A percentile compares a stretch with the other conserved stretches of the same genome.
Evolutionary conservation across 2,113 vertebrate genomes (phyloP).

Genomic region (Gallinago paraguaiae): DNA sequence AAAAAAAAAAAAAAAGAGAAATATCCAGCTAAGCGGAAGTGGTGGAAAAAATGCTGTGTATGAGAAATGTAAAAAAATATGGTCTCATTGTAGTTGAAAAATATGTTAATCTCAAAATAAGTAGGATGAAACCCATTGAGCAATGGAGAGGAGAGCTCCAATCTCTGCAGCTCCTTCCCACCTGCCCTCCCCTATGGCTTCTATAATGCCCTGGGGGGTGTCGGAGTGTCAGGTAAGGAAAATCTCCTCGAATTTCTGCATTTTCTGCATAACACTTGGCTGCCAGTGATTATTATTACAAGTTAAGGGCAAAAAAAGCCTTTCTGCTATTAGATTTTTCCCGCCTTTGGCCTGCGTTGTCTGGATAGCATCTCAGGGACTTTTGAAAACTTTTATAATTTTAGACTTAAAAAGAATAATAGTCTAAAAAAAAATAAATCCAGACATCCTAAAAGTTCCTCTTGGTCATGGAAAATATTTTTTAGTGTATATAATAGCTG

Average conservation of each 20-base stretch:
- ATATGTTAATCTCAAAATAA: too few species aligned
- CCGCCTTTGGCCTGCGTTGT: not conserved
- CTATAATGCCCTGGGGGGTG: not conserved
- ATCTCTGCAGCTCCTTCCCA: not conserved
- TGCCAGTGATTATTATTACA: not conserved
- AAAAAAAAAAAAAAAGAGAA: not conserved
- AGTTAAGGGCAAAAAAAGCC: not conserved
- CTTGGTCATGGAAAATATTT: not conserved
- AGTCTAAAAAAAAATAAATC: not conserved
- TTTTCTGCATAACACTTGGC: not conserved
- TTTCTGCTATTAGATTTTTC: not conserved
- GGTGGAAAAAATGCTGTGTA: not conserved
- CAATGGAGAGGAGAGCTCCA: not conserved
- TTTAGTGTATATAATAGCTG: not conserved
- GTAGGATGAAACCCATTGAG: not conserved
- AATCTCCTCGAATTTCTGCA: too few species aligned
- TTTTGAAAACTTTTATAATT: not conserved
- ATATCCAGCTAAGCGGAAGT: not conserved
- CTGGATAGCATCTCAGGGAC: not conserved
- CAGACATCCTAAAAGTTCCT: not conserved
- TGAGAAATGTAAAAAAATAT: not conserved
- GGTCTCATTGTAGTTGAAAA: not conserved
- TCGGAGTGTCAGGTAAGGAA: not conserved
- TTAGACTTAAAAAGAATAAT: not conserved
- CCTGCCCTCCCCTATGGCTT: not conserved